A percentile compares a stretch with the other conserved stretches of the same genome.
Conservation (phyloP, 2,797 vertebrate species). For the Pipistrellus kuhlii region DNA sequence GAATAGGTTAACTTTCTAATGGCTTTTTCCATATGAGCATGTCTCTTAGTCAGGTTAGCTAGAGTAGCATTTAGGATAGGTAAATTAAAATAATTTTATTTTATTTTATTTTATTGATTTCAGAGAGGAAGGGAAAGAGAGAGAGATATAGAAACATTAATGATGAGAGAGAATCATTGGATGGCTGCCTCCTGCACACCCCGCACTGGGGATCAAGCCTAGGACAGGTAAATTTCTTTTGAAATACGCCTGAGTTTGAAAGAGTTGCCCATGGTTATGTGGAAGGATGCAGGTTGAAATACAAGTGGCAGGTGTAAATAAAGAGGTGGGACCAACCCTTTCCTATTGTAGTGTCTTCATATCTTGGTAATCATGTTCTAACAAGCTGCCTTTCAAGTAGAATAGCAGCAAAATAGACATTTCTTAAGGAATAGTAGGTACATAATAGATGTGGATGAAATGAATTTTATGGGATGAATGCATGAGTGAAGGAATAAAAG, state of each 20-base stretch:
- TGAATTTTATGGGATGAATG: slow-evolving; percentile 26
- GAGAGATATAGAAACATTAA: too few species aligned
- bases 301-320: background rate
- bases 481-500: background rate
- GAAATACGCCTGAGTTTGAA: background rate
- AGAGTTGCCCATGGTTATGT: background rate
- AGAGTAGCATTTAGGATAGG: background rate
- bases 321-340: background rate
- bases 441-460: slow-evolving; percentile 25
- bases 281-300: background rate
- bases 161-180: too few species aligned
- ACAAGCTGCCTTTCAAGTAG: slow-evolving; percentile 28
- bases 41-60: background rate
- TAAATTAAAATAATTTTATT: background rate
- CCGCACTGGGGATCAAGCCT: background rate
- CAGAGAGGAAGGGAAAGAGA: too few species aligned
- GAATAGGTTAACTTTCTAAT: slow-evolving; percentile 20
- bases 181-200: too few species aligned
- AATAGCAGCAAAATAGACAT: background rate
- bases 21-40: background rate
- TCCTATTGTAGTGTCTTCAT: background rate
- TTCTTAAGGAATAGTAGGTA: slow-evolving; percentile 2
- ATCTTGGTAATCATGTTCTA: slow-evolving; percentile 35
- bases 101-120: too few species aligned
- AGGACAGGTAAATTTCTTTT: slow-evolving; percentile 34